A percentile compares a stretch with the other conserved stretches of the same genome.
phyloP scores from a whole-genome alignment of 2,113 vertebrate species.

The Xenotilapia caudafasciata region DNA sequence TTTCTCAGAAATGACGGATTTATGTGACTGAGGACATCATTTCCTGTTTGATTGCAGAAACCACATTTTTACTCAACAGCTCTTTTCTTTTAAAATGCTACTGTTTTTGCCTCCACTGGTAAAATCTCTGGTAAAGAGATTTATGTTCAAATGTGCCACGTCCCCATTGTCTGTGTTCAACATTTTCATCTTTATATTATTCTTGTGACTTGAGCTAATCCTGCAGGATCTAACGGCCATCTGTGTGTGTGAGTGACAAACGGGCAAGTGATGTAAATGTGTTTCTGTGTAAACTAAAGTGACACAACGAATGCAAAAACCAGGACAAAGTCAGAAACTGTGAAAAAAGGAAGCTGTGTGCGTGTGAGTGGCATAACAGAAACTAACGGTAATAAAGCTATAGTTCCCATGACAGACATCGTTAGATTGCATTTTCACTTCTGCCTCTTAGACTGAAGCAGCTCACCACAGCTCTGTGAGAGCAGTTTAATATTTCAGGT shows the following conservation, averaged over 20 bases:
- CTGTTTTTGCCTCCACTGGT: not conserved
- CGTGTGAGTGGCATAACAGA: not conserved
- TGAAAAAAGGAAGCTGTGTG: not conserved
- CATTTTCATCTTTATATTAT: not conserved
- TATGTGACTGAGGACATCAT: not conserved
- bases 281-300: not conserved
- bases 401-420: not conserved
- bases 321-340: not conserved
- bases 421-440: not conserved
- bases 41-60: not conserved
- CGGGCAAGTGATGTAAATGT: not conserved
- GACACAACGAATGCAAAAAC: accelerated
- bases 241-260: not conserved
- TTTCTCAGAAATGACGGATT: not conserved
- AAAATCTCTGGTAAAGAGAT: not conserved
- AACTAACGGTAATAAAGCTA: not conserved
- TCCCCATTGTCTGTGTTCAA: accelerated
- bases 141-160: not conserved
- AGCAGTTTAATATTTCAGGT: not conserved
- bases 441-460: not conserved
- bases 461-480: not conserved
- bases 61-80: not conserved
- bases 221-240: not conserved
- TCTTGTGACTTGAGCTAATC: not conserved
- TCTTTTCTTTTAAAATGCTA: accelerated